Conservation (phyloP, 2,888 invertebrate species). For the Scaptomyza caliginosa region DNA sequence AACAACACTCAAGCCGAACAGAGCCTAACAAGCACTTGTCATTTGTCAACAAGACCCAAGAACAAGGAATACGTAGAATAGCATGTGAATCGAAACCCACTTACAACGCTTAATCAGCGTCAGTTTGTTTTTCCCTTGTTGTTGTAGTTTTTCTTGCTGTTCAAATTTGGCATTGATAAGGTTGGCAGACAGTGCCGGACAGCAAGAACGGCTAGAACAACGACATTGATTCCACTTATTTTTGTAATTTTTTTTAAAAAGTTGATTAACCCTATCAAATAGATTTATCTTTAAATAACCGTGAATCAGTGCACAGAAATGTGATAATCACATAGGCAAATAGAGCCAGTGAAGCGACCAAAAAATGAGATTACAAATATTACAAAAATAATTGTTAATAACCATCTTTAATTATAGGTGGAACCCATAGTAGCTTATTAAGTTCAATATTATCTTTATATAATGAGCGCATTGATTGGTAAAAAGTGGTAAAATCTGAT, state of each 20-base stretch:
- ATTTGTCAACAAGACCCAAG: slow-evolving; percentile 30
- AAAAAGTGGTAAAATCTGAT: too few species aligned
- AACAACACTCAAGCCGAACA: slow-evolving; percentile 16
- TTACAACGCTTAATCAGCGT: slow-evolving; percentile 56
- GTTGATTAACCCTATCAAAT: slow-evolving; percentile 68
- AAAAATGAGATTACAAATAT: slow-evolving; percentile 78
- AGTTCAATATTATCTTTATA: too few species aligned
- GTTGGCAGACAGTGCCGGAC: slow-evolving; percentile 49
- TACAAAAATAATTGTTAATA: too few species aligned
- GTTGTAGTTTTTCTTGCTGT: slow-evolving; percentile 25
- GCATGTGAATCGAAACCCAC: slow-evolving; percentile 39
- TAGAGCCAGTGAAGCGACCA: slow-evolving; percentile 51
- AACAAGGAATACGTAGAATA: slow-evolving; percentile 32
- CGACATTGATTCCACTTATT: slow-evolving; percentile 48
- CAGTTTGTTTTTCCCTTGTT: slow-evolving; percentile 54
- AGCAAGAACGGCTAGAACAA: slow-evolving; percentile 15
- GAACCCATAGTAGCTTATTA: too few species aligned
- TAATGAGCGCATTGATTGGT: too few species aligned
- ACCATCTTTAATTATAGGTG: too few species aligned
- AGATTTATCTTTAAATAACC: slow-evolving; percentile 72
- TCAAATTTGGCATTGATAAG: slow-evolving; percentile 73
- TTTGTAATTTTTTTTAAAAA: slow-evolving; percentile 74
- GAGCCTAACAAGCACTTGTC: slow-evolving; percentile 54
- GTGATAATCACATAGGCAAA: slow-evolving; percentile 50
- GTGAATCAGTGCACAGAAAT: slow-evolving; percentile 66